These are phyloP conservation scores for Tenodera sinensis DNA, from an alignment of 2,888 invertebrate genomes.

Conservation along the genomic window DNA sequence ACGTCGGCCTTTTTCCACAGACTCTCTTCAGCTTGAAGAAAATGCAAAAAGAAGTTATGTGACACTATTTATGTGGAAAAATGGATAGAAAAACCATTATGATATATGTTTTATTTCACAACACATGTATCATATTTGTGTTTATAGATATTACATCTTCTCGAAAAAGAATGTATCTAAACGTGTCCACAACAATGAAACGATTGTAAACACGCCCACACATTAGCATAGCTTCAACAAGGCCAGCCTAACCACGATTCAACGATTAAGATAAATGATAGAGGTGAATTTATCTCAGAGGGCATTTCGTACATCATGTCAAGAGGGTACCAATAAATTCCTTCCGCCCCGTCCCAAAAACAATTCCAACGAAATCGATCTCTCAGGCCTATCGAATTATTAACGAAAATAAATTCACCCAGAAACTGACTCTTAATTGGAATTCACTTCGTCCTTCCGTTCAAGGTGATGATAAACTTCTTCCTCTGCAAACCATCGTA, in stretches of 20 bases:
- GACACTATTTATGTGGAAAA: too few relatives aligned
- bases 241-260: not conserved
- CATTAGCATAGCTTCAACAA: not conserved
- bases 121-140: too few relatives aligned
- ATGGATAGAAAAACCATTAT: too few relatives aligned
- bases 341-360: not conserved
- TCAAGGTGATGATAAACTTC: not conserved
- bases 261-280: not conserved
- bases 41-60: too few relatives aligned
- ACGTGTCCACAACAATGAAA: not conserved
- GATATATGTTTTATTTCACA: too few relatives aligned
- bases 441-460: not conserved
- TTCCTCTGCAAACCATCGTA: not conserved
- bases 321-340: not conserved
- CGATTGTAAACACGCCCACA: not conserved
- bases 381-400: not conserved
- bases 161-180: not conserved
- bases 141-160: too few relatives aligned
- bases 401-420: not conserved
- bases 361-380: not conserved
- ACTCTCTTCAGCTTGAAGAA: too few relatives aligned
- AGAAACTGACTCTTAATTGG: not conserved
- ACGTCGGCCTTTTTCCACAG: too few relatives aligned
- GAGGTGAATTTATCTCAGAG: not conserved
- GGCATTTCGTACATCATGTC: not conserved